Evolutionary conservation across 2,797 vertebrate genomes (phyloP), one percentile per base, ranked within the genome.

Genomic region (Echeneis naucrates): DNA sequence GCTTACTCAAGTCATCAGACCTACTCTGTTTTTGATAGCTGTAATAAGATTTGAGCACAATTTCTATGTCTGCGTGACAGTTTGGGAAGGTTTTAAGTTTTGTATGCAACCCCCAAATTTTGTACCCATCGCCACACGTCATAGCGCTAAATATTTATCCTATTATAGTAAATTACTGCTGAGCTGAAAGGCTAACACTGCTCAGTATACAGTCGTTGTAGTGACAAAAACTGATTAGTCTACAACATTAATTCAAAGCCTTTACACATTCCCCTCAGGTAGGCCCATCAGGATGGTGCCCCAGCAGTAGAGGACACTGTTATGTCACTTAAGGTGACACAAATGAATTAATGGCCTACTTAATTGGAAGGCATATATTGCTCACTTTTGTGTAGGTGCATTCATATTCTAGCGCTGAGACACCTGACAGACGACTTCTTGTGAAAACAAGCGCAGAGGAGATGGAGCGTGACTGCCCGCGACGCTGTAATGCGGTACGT

Each of bases 321-420:
- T 76, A 72, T 67, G 75, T 83, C 79, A 81, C 66, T 24, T 64
- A 70, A 69, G 62, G 66, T 72, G 65, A 79, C 81, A 82, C 47
- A 77, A 85, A 87, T 79, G n/a, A 85, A 81, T 80, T 71, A 78
- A 85, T 84, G 72, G 85, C 84, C 53, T 73, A 60, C 61, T 86
- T 86, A 85, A 89, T 88, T 83, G 83, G 81, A 63, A 17, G 48
- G 42, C 26, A 37, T 58, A 68, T 65, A 77, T 27, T 24, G 48
- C 58, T 62, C 44, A 14, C 50, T 45, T 79, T 58, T 32, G 59
- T 12, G 1, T 53, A n/a, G 45, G 47, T 67, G 57, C 37, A 54
- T 72, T 87, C 68, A 73, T 45, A 76, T 63, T 66, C 59, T 35
- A 24, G 69, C 59, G 61, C 74, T 40, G 81, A 78, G 83, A 82